These are phyloP conservation scores for Scolopax rusticola DNA, from an alignment of 2,797 vertebrate genomes.

Conservation along the genomic window DNA sequence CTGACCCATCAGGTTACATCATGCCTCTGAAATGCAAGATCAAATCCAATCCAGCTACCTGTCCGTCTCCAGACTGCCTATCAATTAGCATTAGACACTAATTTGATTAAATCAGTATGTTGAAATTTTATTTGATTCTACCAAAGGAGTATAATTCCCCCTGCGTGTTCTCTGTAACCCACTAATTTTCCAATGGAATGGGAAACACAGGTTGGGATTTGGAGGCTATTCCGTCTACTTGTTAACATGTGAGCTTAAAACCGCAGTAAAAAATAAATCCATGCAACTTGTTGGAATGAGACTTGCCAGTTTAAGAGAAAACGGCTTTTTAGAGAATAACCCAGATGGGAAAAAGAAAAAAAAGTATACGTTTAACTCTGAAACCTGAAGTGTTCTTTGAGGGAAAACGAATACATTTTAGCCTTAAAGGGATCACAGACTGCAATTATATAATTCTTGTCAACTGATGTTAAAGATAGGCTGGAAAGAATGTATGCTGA, in stretches of 20 bases:
- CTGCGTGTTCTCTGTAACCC: conserved; percentile 32
- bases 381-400: conserved; percentile 90
- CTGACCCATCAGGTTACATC: conserved; percentile 27
- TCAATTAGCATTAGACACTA: conserved; percentile 67
- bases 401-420: conserved; percentile 84
- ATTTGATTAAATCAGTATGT: conserved; percentile 60
- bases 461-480: conserved; percentile 92
- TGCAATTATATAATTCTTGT: conserved; percentile 97
- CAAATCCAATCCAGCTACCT: conserved; percentile 53
- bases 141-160: conserved; percentile 48
- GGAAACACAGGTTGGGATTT: conserved; percentile 59
- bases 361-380: conserved; percentile 60
- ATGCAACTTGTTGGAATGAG: background rate
- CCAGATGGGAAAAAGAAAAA: background rate
- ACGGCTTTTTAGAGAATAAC: conserved; percentile 29
- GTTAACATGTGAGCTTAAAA: conserved; percentile 62
- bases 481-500: conserved; percentile 84
- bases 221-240: conserved; percentile 39
- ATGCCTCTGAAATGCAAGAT: conserved; percentile 44
- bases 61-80: conserved; percentile 33
- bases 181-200: conserved; percentile 58
- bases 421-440: conserved; percentile 90
- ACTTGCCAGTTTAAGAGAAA: conserved; percentile 58
- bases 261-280: conserved; percentile 48
- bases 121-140: conserved; percentile 68